Conservation (phyloP, 1,140 invertebrate genomes). For the Zaprionus lachaisei region DNA sequence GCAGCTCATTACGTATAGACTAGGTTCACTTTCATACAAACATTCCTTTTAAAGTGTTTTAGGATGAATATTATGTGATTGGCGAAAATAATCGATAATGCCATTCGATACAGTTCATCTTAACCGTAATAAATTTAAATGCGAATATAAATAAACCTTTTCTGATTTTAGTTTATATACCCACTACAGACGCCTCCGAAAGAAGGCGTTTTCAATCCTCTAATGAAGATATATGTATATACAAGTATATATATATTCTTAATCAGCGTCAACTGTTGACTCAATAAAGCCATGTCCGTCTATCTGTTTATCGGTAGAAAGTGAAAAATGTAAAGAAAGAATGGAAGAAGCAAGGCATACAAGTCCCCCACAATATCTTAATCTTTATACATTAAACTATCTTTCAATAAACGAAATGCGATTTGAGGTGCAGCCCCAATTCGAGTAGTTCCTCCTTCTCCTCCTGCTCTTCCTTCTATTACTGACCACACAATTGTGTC, state of each 20-base stretch:
- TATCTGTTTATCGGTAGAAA: no score
- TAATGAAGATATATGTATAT: no score
- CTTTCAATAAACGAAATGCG: neutral
- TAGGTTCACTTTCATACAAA: no score
- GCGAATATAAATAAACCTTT: no score
- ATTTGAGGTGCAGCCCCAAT: neutral
- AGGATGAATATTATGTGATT: neutral
- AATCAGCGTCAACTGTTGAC: no score
- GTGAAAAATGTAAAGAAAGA: no score
- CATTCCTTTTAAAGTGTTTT: neutral
- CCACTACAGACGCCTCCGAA: no score
- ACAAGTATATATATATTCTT: no score
- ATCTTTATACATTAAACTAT: neutral
- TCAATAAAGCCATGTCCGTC: no score
- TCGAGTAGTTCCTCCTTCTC: neutral
- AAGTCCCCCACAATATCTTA: neutral
- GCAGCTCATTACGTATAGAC: neutral
- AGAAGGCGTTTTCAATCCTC: no score
- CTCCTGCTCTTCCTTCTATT: neutral
- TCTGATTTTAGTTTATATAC: no score
- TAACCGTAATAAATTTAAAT: no score
- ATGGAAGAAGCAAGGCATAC: neutral
- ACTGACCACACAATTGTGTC: constrained; percentile 13
- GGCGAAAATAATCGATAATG: neutral
- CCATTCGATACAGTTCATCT: neutral